Conservation (phyloP, 23 tunicate species). For the Halocynthia roretzi region DNA sequence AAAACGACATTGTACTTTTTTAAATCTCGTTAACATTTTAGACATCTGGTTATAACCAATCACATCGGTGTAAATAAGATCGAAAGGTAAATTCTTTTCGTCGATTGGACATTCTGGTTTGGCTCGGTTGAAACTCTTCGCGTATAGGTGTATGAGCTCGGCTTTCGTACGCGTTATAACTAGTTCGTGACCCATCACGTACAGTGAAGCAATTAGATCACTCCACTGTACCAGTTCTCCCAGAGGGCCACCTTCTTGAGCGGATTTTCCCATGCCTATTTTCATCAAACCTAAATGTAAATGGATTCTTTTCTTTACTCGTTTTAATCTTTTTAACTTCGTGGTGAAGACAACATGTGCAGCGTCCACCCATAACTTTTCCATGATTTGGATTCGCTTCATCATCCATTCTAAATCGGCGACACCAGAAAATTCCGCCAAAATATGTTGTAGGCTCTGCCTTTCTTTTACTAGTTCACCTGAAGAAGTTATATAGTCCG, state of each 20-base stretch:
- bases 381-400: not conserved
- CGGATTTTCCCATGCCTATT: conserved; percentile 5
- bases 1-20: conserved; percentile 1
- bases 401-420: conserved; percentile 5
- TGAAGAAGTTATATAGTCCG: too few relatives aligned
- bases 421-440: not conserved
- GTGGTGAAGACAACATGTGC: not conserved
- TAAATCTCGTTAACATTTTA: conserved; percentile 9
- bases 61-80: conserved; percentile 16
- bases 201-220: conserved; percentile 17
- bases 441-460: too few relatives aligned
- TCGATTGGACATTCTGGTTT: conserved; percentile 1
- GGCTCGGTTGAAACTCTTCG: not conserved
- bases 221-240: conserved; percentile 28
- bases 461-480: too few relatives aligned
- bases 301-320: conserved; percentile 3
- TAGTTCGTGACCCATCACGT: conserved; percentile 13
- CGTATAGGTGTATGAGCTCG: not conserved
- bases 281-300: conserved; percentile 11
- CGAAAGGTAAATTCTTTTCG: not conserved
- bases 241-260: conserved; percentile 13
- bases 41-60: not conserved
- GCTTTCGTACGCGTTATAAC: conserved; percentile 11
- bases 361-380: conserved; percentile 1
- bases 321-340: too few relatives aligned